Evolutionary conservation across 2,888 invertebrate species (phyloP), one percentile per base, ranked within the genome.

Genomic region (Orchesella flavescens): DNA sequence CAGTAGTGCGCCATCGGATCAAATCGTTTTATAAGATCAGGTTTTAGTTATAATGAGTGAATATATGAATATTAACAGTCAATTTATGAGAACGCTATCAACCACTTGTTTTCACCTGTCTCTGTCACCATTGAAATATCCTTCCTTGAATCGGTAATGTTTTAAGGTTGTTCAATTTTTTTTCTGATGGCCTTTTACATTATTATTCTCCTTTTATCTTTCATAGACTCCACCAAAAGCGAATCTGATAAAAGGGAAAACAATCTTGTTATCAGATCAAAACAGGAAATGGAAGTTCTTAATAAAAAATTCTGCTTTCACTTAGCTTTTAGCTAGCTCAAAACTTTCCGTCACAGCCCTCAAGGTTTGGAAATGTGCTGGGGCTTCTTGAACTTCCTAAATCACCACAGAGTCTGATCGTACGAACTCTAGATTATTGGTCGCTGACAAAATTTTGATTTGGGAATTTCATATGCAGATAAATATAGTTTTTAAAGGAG

Each of bases 71-170:
- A 71, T 61, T 83, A 77, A n/a, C 49, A 88, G 88, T 17, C 83
- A 85, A 23, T 86, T 87, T 24, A 79, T 87, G 63, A 72, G 81
- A 15, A 80, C 86, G 0, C 10, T 86, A 4, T 65, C 86, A 23
- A 84, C 79, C 66, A 83, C 87, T 44, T 85, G 86, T 57, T 76
- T 80, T 10, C 85, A 88, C 46, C 72, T 88, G 44, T 61, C 73
- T 13, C 61, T 87, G 4, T 82, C 85, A 0, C 87, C 4, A 79
- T 87, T 10, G 88, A 88, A 74, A 68, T 87, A 19, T 86, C 87
- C 0, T 87, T 87, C 73, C 61, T 88, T 24, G 87, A 88, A 63
- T 85, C 87, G n/a, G n/a, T n/a, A n/a, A n/a, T n/a, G n/a, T n/a
- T n/a, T n/a, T n/a, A n/a, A n/a, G n/a, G n/a, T n/a, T n/a, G n/a